Evolutionary conservation across 53 echinoderm and acorn worm species (phyloP).

Genomic region (Apostichopus leukothele): DNA sequence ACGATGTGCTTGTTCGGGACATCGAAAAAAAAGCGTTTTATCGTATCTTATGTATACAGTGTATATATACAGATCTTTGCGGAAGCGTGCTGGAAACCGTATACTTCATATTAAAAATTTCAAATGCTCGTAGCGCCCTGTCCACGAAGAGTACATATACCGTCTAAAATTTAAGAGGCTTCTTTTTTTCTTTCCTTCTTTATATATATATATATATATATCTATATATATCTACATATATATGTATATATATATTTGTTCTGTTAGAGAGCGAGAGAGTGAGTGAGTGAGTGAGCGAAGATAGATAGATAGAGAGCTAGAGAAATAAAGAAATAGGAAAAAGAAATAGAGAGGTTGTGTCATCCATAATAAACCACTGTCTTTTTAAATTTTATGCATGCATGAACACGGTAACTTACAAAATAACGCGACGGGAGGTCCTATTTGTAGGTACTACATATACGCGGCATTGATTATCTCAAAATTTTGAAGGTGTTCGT

Average conservation of each 20-base stretch:
- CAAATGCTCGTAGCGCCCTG: background rate
- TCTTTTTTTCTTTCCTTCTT: background rate
- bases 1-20: constrained; percentile 29
- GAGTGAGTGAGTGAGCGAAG: no score
- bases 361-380: background rate
- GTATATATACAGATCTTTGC: background rate
- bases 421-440: constrained; percentile 41
- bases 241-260: background rate
- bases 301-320: background rate
- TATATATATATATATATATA: no score
- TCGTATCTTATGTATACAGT: background rate
- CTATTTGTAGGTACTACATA: constrained; percentile 2
- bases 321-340: background rate
- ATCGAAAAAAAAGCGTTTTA: background rate
- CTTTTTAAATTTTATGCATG: constrained; percentile 29
- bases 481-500: background rate
- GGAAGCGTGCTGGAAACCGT: background rate
- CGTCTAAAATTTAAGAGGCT: background rate
- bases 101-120: background rate
- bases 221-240: background rate
- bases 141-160: background rate
- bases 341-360: background rate
- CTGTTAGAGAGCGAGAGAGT: background rate
- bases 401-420: constrained; percentile 27
- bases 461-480: background rate